These are phyloP conservation scores for Bothrops alternatus DNA, from an alignment of 2,797 vertebrate genomes.

Conservation along the genomic window DNA sequence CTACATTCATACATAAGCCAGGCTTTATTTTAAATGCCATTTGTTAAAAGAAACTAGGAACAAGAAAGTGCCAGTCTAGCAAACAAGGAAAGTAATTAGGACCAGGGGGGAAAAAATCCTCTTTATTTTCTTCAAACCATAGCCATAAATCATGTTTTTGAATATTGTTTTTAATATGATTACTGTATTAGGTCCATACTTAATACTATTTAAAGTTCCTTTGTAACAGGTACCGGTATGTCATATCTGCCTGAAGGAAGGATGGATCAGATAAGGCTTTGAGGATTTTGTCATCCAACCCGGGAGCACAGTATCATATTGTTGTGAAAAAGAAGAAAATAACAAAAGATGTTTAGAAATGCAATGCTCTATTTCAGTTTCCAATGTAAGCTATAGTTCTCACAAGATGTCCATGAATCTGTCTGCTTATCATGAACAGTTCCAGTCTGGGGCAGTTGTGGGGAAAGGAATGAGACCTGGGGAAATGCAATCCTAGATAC, in stretches of 20 bases:
- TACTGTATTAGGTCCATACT: not conserved
- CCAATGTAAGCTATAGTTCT: not conserved
- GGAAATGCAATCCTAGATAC: not conserved
- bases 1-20: not conserved
- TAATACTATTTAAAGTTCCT: not conserved
- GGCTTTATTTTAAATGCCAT: not conserved
- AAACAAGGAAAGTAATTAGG: not conserved
- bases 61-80: not conserved
- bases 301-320: not conserved
- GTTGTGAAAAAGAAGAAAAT: not conserved
- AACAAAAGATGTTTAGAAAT: not conserved
- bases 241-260: not conserved
- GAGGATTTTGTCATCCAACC: not conserved
- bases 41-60: not conserved
- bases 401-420: no score
- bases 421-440: not conserved
- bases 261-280: not conserved
- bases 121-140: not conserved
- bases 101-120: not conserved
- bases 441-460: not conserved
- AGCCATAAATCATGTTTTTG: not conserved
- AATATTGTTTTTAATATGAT: not conserved
- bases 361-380: not conserved
- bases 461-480: not conserved
- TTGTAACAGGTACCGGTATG: not conserved